These are phyloP conservation scores for Crepidodera aurea DNA, from an alignment of 2,888 invertebrate genomes.

Conservation along the genomic window DNA sequence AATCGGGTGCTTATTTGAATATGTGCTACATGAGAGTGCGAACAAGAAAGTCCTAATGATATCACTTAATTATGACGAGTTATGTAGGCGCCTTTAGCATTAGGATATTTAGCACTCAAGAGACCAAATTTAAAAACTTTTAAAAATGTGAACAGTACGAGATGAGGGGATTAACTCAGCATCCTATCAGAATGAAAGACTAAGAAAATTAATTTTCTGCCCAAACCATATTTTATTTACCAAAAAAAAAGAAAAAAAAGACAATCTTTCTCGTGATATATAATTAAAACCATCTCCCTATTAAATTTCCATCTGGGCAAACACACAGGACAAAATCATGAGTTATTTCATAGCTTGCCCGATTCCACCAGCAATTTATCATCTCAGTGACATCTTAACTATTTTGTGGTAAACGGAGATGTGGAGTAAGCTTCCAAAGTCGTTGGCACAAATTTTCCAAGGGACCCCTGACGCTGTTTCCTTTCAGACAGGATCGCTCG, in stretches of 20 bases:
- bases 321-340: conserved; percentile 18
- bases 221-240: neutral
- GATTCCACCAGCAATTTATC: conserved; percentile 26
- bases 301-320: conserved; percentile 18
- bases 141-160: no score
- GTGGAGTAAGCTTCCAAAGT: conserved; percentile 25
- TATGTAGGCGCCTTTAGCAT: no score
- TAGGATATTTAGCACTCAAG: no score
- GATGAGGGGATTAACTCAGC: no score
- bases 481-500: conserved; percentile 7
- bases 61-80: no score
- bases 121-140: no score
- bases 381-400: conserved; percentile 26
- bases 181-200: no score
- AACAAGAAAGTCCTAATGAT: no score
- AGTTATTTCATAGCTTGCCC: conserved; percentile 20
- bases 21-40: no score
- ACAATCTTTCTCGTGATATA: neutral
- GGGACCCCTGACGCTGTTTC: conserved; percentile 6
- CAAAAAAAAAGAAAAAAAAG: neutral
- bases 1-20: no score
- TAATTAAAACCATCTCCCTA: conserved; percentile 10
- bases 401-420: conserved; percentile 28
- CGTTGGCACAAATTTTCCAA: conserved; percentile 22
- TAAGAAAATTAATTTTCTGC: conserved; percentile 5